Evolutionary conservation across 1,140 invertebrate species (phyloP), one percentile per base, ranked within the genome.

Genomic region (Lepeophtheirus salmonis): DNA sequence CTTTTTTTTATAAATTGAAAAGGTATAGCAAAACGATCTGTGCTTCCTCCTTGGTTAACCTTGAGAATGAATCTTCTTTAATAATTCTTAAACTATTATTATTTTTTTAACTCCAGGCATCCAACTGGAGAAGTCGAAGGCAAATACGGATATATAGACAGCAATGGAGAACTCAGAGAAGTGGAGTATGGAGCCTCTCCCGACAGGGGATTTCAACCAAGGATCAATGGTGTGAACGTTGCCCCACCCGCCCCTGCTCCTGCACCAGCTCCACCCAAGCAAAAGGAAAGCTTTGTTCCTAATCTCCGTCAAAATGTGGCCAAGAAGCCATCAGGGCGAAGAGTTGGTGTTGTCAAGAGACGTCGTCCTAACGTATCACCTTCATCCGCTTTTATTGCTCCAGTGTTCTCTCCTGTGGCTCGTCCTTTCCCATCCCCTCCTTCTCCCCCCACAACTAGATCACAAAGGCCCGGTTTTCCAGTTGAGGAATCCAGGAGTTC

Each of bases 101-200:
- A n/a, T n/a, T n/a, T n/a, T n/a, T n/a, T n/a, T n/a, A n/a, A n/a
- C n/a, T n/a, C n/a, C n/a, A n/a, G n/a, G n/a, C n/a, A n/a, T n/a
- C n/a, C 83, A 21, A 71, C 80, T 62, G 86, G 85, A 20, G 83
- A 86, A 67, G 83, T 88, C 41, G 84, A 85, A 68, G 85, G 86
- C 51, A 86, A 84, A 25, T 89, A 86, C 70, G 85, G 85, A 58
- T 89, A 84, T 70, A 75, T 86, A 25, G 84, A 88, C 67, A 78
- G 80, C 41, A 76, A 79, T 63, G 85, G 85, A 6, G 79, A 84
- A 68, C 79, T 86, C 56, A 85, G 87, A 72, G 75, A 82, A 49
- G 83, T 88, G n/a, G 83, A 85, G 2, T 89, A 89, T 70, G 65
- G 67, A 18, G 72, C 73, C 20, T 70, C 67, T 14, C 63, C 68